phyloP scores from a whole-genome alignment of 2,888 invertebrate genomes.

The Dryocosmus kuriphilus region DNA sequence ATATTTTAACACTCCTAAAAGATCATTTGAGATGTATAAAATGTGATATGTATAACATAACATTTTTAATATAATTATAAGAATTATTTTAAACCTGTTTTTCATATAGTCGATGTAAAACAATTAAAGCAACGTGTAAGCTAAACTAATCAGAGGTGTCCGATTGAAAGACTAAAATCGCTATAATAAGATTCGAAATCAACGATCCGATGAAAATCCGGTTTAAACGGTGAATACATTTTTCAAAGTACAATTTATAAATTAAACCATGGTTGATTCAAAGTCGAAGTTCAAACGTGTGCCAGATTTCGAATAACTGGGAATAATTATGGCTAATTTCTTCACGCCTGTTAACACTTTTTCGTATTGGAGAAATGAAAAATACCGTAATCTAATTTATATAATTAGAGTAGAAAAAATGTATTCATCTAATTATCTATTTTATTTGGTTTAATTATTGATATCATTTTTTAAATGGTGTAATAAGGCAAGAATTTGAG shows the following conservation, averaged over 20 bases:
- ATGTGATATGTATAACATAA: too few species aligned
- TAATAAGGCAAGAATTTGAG: too few species aligned
- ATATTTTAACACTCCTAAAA: too few species aligned
- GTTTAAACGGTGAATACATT: constrained; percentile 5
- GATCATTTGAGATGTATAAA: too few species aligned
- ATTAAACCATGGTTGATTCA: not conserved
- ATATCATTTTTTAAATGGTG: not conserved
- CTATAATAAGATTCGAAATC: constrained; percentile 17
- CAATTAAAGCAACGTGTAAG: constrained; percentile 2
- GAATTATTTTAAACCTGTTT: too few species aligned
- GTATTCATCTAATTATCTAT: not conserved
- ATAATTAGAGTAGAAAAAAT: not conserved
- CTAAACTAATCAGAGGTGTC: not conserved
- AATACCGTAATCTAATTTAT: not conserved
- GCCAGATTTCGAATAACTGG: not conserved
- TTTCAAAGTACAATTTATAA: constrained; percentile 36
- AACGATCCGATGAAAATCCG: constrained; percentile 11
- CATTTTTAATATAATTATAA: too few species aligned
- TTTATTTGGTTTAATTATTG: not conserved
- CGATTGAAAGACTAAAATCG: constrained; percentile 15
- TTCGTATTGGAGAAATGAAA: not conserved
- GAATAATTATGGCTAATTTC: not conserved
- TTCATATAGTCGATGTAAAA: not conserved
- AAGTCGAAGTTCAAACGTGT: not conserved
- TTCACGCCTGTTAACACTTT: not conserved